phyloP scores from a whole-genome alignment of 1,140 invertebrate genomes.

The Halotydeus destructor region DNA sequence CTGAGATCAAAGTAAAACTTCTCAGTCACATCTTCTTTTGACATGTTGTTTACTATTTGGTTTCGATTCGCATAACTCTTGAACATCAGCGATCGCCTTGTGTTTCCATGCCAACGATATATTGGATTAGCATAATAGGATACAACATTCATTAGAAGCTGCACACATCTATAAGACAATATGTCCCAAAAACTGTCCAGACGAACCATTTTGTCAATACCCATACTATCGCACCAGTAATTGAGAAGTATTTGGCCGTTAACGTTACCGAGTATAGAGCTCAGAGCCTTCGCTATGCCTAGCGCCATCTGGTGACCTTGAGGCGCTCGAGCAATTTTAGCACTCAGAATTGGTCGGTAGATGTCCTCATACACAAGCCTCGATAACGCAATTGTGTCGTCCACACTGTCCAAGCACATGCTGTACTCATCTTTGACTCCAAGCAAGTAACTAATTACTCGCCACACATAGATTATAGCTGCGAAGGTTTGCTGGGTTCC shows the following conservation, averaged over 20 bases:
- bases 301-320: constrained; percentile 4
- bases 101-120: too few relatives aligned
- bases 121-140: too few relatives aligned
- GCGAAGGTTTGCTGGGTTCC: constrained; percentile 36
- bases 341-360: background rate
- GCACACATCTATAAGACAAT: too few relatives aligned
- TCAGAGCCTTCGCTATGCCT: constrained; percentile 9
- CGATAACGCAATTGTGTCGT: constrained; percentile 19
- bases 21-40: too few relatives aligned
- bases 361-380: background rate
- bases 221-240: constrained; percentile 3
- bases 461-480: constrained; percentile 62
- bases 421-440: constrained; percentile 55
- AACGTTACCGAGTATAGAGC: background rate
- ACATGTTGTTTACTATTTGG: too few relatives aligned
- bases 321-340: background rate
- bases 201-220: too few relatives aligned
- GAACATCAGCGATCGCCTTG: too few relatives aligned
- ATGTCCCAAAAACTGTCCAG: too few relatives aligned
- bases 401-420: constrained; percentile 29
- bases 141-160: too few relatives aligned
- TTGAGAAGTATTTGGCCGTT: constrained; percentile 1
- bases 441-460: constrained; percentile 50
- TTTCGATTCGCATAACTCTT: too few relatives aligned
- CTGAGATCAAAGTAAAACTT: too few relatives aligned